These are phyloP conservation scores for Urosaurus nigricauda DNA, from an alignment of 2,797 vertebrate genomes.

Conservation along the genomic window DNA sequence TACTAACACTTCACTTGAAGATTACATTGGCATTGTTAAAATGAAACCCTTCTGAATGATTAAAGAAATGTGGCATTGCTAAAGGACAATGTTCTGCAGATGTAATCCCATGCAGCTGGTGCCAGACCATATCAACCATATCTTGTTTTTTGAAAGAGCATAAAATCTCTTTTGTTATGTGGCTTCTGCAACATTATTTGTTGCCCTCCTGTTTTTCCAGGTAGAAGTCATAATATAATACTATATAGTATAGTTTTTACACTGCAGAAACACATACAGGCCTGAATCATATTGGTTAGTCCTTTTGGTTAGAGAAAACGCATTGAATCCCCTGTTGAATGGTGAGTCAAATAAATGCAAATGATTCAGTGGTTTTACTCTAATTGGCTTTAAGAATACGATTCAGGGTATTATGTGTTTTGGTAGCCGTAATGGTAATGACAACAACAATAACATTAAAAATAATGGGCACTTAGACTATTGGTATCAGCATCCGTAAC, in stretches of 20 bases:
- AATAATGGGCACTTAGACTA: background rate
- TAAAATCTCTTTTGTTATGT: background rate
- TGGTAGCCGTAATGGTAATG: too few species aligned
- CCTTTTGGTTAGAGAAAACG: too few species aligned
- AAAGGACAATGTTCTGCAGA: slow-evolving; percentile 7
- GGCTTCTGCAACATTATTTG: background rate
- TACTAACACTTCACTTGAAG: background rate
- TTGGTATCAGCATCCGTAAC: slow-evolving; percentile 24
- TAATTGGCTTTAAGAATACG: too few species aligned
- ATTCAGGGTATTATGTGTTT: background rate
- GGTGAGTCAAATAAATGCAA: too few species aligned
- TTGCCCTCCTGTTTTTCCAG: background rate
- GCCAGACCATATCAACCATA: background rate
- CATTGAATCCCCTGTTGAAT: too few species aligned
- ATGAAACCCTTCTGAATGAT: background rate
- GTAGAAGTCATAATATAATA: accelerated
- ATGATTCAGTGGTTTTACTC: too few species aligned
- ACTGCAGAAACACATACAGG: too few species aligned
- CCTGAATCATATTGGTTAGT: too few species aligned
- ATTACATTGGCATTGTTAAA: background rate
- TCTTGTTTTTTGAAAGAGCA: background rate
- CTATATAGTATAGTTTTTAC: too few species aligned
- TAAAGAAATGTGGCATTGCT: slow-evolving; percentile 27
- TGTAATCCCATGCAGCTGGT: background rate
- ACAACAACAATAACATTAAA: too few species aligned